phyloP scores from a whole-genome alignment of 2,888 invertebrate species.

The Andrena fulva region DNA sequence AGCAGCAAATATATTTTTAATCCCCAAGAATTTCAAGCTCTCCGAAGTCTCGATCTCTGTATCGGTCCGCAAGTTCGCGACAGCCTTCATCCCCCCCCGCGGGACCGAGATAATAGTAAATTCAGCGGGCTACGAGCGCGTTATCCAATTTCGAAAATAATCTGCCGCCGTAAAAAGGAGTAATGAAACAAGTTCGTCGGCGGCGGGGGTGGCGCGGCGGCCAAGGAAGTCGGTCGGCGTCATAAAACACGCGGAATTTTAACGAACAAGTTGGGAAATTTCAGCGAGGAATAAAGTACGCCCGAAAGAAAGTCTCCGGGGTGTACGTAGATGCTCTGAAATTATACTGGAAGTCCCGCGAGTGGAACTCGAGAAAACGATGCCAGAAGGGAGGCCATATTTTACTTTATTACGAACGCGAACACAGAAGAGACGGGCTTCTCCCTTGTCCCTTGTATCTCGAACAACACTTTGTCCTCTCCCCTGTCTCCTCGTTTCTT shows the following conservation, averaged over 20 bases:
- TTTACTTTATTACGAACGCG: slow-evolving; percentile 57
- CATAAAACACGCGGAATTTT: slow-evolving; percentile 59
- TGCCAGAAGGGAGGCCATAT: slow-evolving; percentile 45
- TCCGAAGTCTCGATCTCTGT: neutral
- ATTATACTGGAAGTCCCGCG: slow-evolving; percentile 53
- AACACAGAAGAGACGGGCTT: slow-evolving; percentile 17
- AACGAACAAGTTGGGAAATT: slow-evolving; percentile 64
- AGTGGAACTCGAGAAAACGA: slow-evolving; percentile 46
- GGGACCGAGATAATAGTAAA: neutral
- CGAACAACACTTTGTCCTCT: slow-evolving; percentile 40
- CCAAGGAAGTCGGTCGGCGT: slow-evolving; percentile 40
- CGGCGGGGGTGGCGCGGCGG: slow-evolving; percentile 1
- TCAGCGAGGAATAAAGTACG: slow-evolving; percentile 50
- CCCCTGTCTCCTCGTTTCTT: neutral
- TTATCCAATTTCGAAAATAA: slow-evolving; percentile 58
- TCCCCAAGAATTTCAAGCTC: neutral
- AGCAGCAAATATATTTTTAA: too few species aligned
- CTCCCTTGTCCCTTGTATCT: slow-evolving; percentile 4
- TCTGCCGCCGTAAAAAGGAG: slow-evolving; percentile 43
- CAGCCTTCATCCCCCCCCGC: neutral
- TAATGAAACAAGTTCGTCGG: slow-evolving; percentile 52
- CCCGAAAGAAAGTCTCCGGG: slow-evolving; percentile 54
- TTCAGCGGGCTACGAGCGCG: neutral
- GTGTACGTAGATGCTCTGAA: slow-evolving; percentile 57
- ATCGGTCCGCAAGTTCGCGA: too few species aligned